phyloP scores from a whole-genome alignment of 2,113 vertebrate genomes.

The Protomyctophum bolini region DNA sequence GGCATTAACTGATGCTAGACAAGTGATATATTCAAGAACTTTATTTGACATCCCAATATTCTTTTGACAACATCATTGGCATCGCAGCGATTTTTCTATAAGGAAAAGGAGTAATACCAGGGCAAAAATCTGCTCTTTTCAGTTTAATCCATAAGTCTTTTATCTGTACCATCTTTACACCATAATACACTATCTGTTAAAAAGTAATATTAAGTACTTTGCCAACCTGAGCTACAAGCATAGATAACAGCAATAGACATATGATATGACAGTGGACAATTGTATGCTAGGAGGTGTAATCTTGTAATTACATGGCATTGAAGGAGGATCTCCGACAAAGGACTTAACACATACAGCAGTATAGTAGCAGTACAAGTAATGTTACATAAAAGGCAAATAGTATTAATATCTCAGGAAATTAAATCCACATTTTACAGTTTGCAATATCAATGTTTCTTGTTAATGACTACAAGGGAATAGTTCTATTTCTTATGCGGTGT shows the following conservation, averaged over 20 bases:
- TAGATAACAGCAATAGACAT: slow-evolving; percentile 54
- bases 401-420: slow-evolving; percentile 58
- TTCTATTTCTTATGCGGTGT: slow-evolving; percentile 46
- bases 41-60: slow-evolving; percentile 73
- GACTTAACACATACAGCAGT: slow-evolving; percentile 63
- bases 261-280: slow-evolving; percentile 57
- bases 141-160: slow-evolving; percentile 48
- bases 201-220: slow-evolving; percentile 90
- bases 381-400: slow-evolving; percentile 72
- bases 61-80: slow-evolving; percentile 71
- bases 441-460: slow-evolving; percentile 40
- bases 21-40: slow-evolving; percentile 74
- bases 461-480: slow-evolving; percentile 31
- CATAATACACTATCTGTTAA: slow-evolving; percentile 89
- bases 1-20: slow-evolving; percentile 2
- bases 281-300: slow-evolving; percentile 47
- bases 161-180: slow-evolving; percentile 68
- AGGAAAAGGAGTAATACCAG: slow-evolving; percentile 65
- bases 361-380: slow-evolving; percentile 67
- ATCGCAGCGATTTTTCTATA: slow-evolving; percentile 66
- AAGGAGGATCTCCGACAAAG: slow-evolving; percentile 53
- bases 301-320: slow-evolving; percentile 51
- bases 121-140: slow-evolving; percentile 62
- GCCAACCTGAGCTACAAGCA: slow-evolving; percentile 79
- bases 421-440: slow-evolving; percentile 45